Evolutionary conservation across 1,140 invertebrate species (phyloP).

Genomic region (Lepidotrigona ventralis): DNA sequence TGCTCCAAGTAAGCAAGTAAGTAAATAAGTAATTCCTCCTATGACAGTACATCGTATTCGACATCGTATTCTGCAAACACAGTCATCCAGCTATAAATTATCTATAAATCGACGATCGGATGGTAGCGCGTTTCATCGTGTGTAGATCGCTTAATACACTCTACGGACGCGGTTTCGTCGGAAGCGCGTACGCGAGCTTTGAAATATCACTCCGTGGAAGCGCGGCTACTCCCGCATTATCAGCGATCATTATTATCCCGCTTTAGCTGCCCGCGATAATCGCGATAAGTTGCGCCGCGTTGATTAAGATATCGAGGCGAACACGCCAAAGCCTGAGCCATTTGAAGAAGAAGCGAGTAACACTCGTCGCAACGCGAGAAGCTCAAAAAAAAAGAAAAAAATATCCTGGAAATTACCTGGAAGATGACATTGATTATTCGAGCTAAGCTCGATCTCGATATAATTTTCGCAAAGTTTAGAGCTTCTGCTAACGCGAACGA

Average conservation of each 20-base stretch:
- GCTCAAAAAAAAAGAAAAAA: no score
- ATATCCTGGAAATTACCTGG: no score
- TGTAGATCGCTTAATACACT: background rate
- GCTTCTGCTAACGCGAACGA: no score
- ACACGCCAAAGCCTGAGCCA: background rate
- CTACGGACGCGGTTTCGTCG: background rate
- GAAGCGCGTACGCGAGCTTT: background rate
- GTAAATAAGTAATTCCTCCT: background rate
- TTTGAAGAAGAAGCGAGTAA: background rate
- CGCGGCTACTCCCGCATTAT: background rate
- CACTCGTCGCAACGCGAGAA: background rate
- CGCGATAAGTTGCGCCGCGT: background rate
- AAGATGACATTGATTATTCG: no score
- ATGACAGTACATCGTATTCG: background rate
- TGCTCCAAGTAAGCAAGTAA: background rate
- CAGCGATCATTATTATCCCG: slow-evolving; percentile 15
- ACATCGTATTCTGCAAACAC: background rate
- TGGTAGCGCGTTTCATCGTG: background rate
- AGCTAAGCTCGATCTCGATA: no score
- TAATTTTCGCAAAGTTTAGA: no score
- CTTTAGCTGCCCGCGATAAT: background rate
- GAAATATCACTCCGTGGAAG: background rate
- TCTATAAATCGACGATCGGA: background rate
- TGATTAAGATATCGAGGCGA: slow-evolving; percentile 17
- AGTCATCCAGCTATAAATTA: background rate